phyloP scores from a whole-genome alignment of 2,797 vertebrate species.

The Rallus crepitans region DNA sequence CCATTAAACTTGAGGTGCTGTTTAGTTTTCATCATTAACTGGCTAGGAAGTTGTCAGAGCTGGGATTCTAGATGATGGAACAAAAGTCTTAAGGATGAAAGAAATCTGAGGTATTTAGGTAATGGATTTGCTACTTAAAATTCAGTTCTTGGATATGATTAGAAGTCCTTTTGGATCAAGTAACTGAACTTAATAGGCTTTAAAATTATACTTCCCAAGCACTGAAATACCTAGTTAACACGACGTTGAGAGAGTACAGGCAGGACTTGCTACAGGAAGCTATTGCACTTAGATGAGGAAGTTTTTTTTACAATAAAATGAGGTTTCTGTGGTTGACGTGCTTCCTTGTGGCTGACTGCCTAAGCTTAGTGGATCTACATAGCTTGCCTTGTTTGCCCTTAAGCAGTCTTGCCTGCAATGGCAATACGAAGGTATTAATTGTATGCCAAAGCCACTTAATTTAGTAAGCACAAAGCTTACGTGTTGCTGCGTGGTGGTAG shows the following conservation, averaged over 20 bases:
- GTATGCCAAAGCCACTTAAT: constrained; percentile 66
- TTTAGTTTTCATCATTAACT: neutral
- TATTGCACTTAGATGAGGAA: constrained; percentile 35
- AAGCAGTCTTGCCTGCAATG: constrained; percentile 34
- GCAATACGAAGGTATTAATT: constrained; percentile 53
- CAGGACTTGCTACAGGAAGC: constrained; percentile 17
- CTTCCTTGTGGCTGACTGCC: constrained; percentile 55
- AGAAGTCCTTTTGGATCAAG: constrained; percentile 4
- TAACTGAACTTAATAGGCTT: neutral
- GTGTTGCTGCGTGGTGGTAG: neutral
- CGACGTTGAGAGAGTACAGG: neutral
- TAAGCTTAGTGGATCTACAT: constrained; percentile 34
- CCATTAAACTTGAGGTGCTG: neutral
- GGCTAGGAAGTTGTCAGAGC: neutral
- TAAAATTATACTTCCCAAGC: neutral
- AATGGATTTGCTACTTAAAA: neutral
- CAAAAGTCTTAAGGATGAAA: neutral
- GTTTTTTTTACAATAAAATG: constrained; percentile 53
- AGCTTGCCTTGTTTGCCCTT: constrained; percentile 56
- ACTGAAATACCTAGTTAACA: neutral
- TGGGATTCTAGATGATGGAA: neutral
- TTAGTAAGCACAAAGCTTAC: constrained; percentile 50
- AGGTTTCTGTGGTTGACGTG: constrained; percentile 63
- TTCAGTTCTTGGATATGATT: neutral
- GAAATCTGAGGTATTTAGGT: neutral